Evolutionary conservation across 2,888 invertebrate species (phyloP), one percentile per base, ranked within the genome.

Genomic region (Ligdia adustata): DNA sequence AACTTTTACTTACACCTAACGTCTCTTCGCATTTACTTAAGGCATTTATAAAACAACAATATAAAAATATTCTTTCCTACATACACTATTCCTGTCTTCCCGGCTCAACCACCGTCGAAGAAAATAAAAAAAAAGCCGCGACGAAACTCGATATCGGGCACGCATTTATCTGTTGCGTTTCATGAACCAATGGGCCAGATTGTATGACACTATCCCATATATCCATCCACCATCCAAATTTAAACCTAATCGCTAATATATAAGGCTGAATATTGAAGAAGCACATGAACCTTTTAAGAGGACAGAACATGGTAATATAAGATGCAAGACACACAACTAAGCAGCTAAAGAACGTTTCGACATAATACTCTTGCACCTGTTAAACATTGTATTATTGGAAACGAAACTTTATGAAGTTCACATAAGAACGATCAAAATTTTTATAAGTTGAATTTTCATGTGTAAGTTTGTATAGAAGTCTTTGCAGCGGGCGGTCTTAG

Each of bases 161-260:
- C 75, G 81, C 82, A 82, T 83, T 82, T 82, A 83, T 84, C 82
- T 79, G 82, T 79, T 79, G 75, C 80, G 77, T 82, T 82, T 84
- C 77, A 82, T 81, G 75, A 79, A 60, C 82, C 79, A 80, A 69
- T 74, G 78, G 63, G 56, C 73, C 73, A 82, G 79, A 82, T 87
- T 77, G 75, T 75, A 79, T 88, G 80, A 82, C 86, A 82, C 72
- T 76, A 75, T 75, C 75, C 73, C 70, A 72, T 66, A 54, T 52
- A 57, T 40, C 7, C 14, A 49, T 26, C 20, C 12, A n/a, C 7
- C 53, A 57, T 35, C 9, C 29, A 29, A 78, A 68, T 67, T 54
- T 26, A 38, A 38, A 62, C 64, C 52, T 50, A 71, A 64, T 51
- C 0, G 0, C 5, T 0, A 39, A 7, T 3, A 1, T 9, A 64